phyloP scores from a whole-genome alignment of 2,888 invertebrate species.

The Drosophila kambysellisi region DNA sequence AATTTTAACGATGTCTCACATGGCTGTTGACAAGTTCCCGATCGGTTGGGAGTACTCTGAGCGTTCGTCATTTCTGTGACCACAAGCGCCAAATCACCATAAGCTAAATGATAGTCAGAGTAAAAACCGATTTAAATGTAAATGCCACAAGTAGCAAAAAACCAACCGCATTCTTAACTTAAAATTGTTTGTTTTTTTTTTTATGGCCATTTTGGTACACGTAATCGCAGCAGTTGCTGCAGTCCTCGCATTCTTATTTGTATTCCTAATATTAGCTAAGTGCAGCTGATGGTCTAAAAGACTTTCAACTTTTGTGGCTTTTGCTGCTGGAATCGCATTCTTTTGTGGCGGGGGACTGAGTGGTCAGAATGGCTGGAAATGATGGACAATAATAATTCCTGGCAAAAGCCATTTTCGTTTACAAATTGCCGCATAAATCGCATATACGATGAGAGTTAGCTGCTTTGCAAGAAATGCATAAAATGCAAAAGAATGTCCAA shows the following conservation, averaged over 20 bases:
- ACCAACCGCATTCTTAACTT: constrained; percentile 9
- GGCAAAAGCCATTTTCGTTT: constrained; percentile 81
- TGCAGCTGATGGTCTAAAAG: constrained; percentile 67
- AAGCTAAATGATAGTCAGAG: constrained; percentile 8
- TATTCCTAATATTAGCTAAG: constrained; percentile 73
- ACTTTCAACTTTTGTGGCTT: constrained; percentile 51
- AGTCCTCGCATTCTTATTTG: constrained; percentile 3
- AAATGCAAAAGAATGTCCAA: constrained; percentile 54
- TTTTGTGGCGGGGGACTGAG: constrained; percentile 18
- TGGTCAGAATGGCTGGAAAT: constrained; percentile 49
- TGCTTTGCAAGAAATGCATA: constrained; percentile 59
- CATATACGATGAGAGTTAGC: constrained; percentile 78
- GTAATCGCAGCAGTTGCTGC: constrained; percentile 21
- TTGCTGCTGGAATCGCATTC: constrained; percentile 38
- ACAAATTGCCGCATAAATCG: constrained; percentile 81
- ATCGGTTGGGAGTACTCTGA: neutral
- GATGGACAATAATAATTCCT: constrained; percentile 80
- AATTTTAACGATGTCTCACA: constrained; percentile 6
- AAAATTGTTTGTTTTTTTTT: constrained; percentile 45
- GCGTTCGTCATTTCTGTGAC: constrained; percentile 34
- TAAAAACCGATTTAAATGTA: constrained; percentile 39
- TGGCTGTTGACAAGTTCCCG: constrained; percentile 1
- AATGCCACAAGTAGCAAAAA: constrained; percentile 36
- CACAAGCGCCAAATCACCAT: constrained; percentile 20
- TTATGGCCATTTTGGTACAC: constrained; percentile 52